phyloP scores from a whole-genome alignment of 35 echinoderm and acorn worm species.

The Holothuria glaberrima region DNA sequence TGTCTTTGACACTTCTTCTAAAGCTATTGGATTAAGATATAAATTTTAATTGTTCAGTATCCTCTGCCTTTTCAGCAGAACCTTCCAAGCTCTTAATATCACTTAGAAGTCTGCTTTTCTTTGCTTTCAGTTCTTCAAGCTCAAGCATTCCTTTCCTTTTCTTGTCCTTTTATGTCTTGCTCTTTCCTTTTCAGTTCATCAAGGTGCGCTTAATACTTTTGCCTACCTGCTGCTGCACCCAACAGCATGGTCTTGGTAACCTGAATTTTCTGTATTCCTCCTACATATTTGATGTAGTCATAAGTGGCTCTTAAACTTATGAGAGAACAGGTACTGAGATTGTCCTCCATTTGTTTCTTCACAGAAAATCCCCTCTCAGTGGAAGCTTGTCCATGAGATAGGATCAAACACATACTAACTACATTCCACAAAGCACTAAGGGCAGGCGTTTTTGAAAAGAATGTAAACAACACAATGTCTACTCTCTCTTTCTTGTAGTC shows the following conservation, averaged over 20 bases:
- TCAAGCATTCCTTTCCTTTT: constrained; percentile 56
- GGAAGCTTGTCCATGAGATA: constrained; percentile 71
- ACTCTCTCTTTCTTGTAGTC: no score
- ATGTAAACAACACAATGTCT: no score
- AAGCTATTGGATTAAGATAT: no score
- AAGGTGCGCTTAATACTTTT: constrained; percentile 63
- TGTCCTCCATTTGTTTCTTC: constrained; percentile 74
- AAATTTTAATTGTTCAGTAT: no score
- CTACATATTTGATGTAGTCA: constrained; percentile 74
- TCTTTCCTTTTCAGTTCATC: constrained; percentile 63
- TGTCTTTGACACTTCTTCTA: no score
- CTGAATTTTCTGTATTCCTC: constrained; percentile 61
- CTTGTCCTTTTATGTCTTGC: constrained; percentile 37
- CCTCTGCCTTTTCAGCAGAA: no score
- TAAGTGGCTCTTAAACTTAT: constrained; percentile 48
- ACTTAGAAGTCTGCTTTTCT: no score
- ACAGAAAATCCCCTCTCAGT: constrained; percentile 75
- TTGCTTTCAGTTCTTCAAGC: constrained; percentile 63
- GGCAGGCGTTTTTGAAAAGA: no score
- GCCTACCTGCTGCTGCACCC: constrained; percentile 63
- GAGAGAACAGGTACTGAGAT: constrained; percentile 53
- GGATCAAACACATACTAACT: constrained; percentile 10
- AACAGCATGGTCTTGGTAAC: constrained; percentile 38
- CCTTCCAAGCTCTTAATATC: no score
- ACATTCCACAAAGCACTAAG: no score